These are phyloP conservation scores for Cylloceria caligata DNA, from an alignment of 2,888 invertebrate genomes.

Conservation along the genomic window DNA sequence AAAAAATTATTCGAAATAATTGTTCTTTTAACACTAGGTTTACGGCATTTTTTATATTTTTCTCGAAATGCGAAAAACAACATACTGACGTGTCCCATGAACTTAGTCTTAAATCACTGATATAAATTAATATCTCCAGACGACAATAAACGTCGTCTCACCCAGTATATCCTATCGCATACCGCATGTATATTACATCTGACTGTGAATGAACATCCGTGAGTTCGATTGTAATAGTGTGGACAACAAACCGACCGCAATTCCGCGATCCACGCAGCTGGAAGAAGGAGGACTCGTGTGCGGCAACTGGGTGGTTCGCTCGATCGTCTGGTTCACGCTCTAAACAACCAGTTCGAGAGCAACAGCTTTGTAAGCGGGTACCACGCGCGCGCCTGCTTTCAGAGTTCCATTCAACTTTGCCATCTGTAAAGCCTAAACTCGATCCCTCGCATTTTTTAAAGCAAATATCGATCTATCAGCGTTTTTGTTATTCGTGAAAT, in stretches of 20 bases:
- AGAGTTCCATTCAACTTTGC: background rate
- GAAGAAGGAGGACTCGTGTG: conserved; percentile 40
- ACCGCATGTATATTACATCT: background rate
- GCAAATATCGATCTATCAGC: background rate
- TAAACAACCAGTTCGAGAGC: conserved; percentile 65
- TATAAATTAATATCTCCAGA: background rate
- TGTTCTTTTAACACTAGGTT: background rate
- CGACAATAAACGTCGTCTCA: background rate
- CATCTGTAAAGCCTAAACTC: background rate
- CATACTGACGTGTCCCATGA: no score
- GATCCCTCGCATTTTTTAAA: background rate
- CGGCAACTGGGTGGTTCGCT: conserved; percentile 37
- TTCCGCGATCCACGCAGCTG: conserved; percentile 32
- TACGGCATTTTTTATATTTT: background rate
- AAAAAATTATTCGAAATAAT: no score
- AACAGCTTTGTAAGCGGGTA: conserved; percentile 61
- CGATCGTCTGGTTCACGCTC: conserved; percentile 60
- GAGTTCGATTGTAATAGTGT: conserved; percentile 33
- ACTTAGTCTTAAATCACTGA: background rate
- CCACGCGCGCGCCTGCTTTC: conserved; percentile 46
- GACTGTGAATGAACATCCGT: conserved; percentile 11
- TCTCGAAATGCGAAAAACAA: background rate
- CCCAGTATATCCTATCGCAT: background rate
- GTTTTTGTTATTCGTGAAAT: background rate
- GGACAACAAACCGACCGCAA: conserved; percentile 40